phyloP scores from a whole-genome alignment of 2,113 vertebrate species.

The Australoheros scitulus region DNA sequence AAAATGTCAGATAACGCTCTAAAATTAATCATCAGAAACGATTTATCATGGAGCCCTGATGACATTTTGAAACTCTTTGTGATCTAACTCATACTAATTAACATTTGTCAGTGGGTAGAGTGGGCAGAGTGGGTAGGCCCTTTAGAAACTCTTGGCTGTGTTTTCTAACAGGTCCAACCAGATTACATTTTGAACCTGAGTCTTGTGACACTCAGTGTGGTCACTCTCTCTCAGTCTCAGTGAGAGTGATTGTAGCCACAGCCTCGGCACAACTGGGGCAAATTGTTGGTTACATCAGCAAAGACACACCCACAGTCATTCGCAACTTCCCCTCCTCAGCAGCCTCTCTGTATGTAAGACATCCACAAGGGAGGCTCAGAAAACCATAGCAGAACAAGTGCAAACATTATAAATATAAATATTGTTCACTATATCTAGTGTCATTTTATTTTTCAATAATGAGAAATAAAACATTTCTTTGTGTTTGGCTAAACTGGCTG shows the following conservation, averaged over 20 bases:
- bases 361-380: background rate
- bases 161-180: background rate
- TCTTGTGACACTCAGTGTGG: background rate
- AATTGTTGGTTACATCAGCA: slow-evolving; percentile 26
- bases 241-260: background rate
- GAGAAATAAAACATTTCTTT: background rate
- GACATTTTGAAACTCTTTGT: background rate
- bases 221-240: background rate
- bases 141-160: background rate
- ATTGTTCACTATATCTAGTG: background rate
- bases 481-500: background rate
- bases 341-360: background rate
- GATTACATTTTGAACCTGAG: background rate
- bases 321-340: slow-evolving; percentile 13
- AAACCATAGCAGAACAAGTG: background rate
- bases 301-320: slow-evolving; percentile 18
- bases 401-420: background rate
- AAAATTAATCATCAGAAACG: background rate
- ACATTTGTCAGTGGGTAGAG: background rate
- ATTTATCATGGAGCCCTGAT: background rate
- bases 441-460: background rate
- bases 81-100: background rate
- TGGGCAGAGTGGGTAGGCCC: background rate
- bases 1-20: background rate
- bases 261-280: background rate